These are phyloP conservation scores for Corythoichthys intestinalis DNA, from an alignment of 2,113 vertebrate species.

Conservation along the genomic window DNA sequence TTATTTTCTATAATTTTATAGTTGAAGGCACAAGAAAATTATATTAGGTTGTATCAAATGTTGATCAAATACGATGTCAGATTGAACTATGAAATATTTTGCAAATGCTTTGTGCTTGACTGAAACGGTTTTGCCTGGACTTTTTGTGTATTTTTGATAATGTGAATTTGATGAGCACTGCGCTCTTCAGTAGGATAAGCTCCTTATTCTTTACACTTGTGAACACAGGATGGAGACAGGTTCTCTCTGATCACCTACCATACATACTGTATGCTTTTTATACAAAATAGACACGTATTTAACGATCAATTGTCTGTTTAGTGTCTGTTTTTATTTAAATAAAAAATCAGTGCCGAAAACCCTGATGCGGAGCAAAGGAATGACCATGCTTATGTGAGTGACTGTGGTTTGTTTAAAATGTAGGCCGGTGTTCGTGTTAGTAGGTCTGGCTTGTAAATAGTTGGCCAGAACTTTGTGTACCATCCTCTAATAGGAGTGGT, in stretches of 20 bases:
- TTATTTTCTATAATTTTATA: not conserved
- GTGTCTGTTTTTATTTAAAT: not conserved
- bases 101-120: not conserved
- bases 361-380: not conserved
- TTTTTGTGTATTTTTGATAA: not conserved
- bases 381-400: slow-evolving; percentile 6
- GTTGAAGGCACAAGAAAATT: not conserved
- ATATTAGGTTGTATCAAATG: not conserved
- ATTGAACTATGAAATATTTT: not conserved
- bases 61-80: not conserved
- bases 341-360: not conserved
- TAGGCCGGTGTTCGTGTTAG: slow-evolving; percentile 3
- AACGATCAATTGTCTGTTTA: not conserved
- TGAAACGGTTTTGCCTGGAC: not conserved
- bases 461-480: slow-evolving; percentile 63
- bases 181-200: not conserved
- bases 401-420: slow-evolving; percentile 3
- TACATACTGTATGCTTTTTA: not conserved
- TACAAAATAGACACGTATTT: not conserved
- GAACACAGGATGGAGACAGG: slow-evolving; percentile 52
- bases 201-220: slow-evolving; percentile 13
- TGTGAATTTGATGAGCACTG: not conserved
- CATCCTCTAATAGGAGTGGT: slow-evolving; percentile 62
- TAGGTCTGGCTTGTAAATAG: slow-evolving; percentile 50
- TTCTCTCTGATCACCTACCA: not conserved